A percentile compares a stretch with the other conserved stretches of the same genome.
These are phyloP conservation scores for Oceanodroma tethys DNA, from an alignment of 2,113 vertebrate species.

Conservation along the genomic window DNA sequence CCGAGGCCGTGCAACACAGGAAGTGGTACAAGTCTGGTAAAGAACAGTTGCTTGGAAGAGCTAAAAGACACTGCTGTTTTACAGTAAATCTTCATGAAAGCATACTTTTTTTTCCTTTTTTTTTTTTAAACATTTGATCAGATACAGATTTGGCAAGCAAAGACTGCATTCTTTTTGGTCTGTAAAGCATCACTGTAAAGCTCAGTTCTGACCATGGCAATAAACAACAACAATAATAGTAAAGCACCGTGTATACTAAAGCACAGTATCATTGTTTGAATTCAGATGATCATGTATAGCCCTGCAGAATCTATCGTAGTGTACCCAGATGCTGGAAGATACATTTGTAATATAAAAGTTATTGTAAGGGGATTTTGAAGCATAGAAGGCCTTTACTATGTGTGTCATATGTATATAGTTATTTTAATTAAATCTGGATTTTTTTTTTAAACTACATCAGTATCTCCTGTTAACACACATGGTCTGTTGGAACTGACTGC, in stretches of 20 bases:
- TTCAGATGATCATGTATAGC: neutral
- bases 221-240: neutral
- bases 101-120: neutral
- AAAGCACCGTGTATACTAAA: neutral
- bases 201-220: neutral
- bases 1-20: rapidly evolving
- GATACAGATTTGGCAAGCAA: neutral
- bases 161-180: neutral
- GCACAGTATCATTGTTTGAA: neutral
- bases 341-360: neutral
- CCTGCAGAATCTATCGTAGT: neutral
- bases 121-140: neutral
- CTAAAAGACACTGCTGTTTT: neutral
- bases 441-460: neutral
- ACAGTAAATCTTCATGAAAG: neutral
- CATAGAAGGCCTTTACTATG: neutral
- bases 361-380: neutral
- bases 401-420: neutral
- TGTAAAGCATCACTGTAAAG: neutral
- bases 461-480: neutral
- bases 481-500: neutral
- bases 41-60: neutral
- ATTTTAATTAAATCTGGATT: slow-evolving; percentile 40
- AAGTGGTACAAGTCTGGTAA: neutral
- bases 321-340: neutral